These are phyloP conservation scores for Cremastinae sp. DNA, from an alignment of 2,888 invertebrate species.

Conservation along the genomic window DNA sequence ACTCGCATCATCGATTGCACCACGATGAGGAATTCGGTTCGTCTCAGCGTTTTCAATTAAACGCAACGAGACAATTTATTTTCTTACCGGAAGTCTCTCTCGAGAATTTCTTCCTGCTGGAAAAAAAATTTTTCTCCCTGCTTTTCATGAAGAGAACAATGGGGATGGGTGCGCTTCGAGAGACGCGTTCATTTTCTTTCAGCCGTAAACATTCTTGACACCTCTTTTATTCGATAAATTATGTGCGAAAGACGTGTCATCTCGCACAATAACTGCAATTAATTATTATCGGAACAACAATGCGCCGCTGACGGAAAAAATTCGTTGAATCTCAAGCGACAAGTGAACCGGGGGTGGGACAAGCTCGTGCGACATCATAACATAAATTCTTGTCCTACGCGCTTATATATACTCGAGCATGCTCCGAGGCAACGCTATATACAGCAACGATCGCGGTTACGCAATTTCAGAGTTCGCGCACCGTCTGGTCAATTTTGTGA, in stretches of 20 bases:
- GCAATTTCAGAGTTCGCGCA: slow-evolving; percentile 9
- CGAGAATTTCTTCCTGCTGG: too few species aligned
- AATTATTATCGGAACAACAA: slow-evolving; percentile 58
- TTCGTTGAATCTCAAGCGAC: slow-evolving; percentile 16
- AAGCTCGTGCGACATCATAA: slow-evolving; percentile 55
- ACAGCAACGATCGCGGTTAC: background rate
- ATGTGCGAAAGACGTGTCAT: slow-evolving; percentile 15
- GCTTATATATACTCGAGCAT: slow-evolving; percentile 33
- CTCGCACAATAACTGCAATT: slow-evolving; percentile 33
- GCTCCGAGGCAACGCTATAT: background rate
- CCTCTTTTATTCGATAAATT: slow-evolving; percentile 5
- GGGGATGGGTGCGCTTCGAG: background rate
- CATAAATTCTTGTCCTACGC: slow-evolving; percentile 64
- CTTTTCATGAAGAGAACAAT: too few species aligned
- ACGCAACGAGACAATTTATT: too few species aligned
- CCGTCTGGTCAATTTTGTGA: too few species aligned
- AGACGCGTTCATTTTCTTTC: background rate
- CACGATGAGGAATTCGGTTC: too few species aligned
- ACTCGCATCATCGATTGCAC: too few species aligned
- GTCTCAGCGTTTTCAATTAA: too few species aligned
- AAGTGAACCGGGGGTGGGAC: slow-evolving; percentile 12
- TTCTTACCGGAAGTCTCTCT: too few species aligned
- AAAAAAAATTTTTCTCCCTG: too few species aligned
- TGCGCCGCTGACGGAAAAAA: slow-evolving; percentile 41
- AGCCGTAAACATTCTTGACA: background rate